These are phyloP conservation scores for Pegoplata infirma DNA, from an alignment of 2,888 invertebrate genomes.

Conservation along the genomic window DNA sequence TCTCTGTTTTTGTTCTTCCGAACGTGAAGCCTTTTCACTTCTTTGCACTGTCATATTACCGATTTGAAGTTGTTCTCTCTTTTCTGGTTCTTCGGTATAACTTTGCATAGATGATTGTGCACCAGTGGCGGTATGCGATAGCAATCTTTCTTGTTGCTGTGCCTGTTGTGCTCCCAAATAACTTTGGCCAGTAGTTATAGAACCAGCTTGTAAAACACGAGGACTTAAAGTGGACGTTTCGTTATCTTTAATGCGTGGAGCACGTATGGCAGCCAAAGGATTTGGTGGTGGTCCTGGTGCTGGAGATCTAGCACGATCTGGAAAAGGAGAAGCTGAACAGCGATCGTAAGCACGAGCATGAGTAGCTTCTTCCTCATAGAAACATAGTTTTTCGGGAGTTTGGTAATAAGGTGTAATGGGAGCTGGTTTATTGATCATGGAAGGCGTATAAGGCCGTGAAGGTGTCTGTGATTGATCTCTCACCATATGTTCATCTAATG, in stretches of 20 bases:
- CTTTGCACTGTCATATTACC: conserved; percentile 79
- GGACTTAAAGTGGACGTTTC: conserved; percentile 67
- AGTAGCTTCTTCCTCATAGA: conserved; percentile 82
- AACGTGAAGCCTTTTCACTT: conserved; percentile 78
- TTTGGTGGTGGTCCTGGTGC: conserved; percentile 86
- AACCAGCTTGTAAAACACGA: conserved; percentile 73
- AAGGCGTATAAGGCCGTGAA: conserved; percentile 83
- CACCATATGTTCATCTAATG: conserved; percentile 80
- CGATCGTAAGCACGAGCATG: conserved; percentile 82
- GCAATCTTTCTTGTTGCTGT: conserved; percentile 72
- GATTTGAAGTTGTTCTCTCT: conserved; percentile 79
- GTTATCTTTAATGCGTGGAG: conserved; percentile 81
- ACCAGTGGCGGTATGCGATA: conserved; percentile 78
- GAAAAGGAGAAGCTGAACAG: conserved; percentile 83
- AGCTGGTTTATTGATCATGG: conserved; percentile 84
- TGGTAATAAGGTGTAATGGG: conserved; percentile 89
- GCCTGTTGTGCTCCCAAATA: conserved; percentile 72
- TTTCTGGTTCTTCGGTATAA: conserved; percentile 78
- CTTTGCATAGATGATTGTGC: conserved; percentile 78
- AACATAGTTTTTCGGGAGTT: conserved; percentile 82
- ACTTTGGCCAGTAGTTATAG: conserved; percentile 78
- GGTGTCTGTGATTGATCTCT: conserved; percentile 74
- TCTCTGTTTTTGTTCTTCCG: conserved; percentile 76
- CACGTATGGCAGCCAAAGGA: conserved; percentile 82
- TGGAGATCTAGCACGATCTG: conserved; percentile 84